Percentiles rank a stretch among this genome's conserved stretches.
These are phyloP conservation scores for Myrmecobius fasciatus DNA, from an alignment of 2,113 vertebrate genomes.

Conservation along the genomic window DNA sequence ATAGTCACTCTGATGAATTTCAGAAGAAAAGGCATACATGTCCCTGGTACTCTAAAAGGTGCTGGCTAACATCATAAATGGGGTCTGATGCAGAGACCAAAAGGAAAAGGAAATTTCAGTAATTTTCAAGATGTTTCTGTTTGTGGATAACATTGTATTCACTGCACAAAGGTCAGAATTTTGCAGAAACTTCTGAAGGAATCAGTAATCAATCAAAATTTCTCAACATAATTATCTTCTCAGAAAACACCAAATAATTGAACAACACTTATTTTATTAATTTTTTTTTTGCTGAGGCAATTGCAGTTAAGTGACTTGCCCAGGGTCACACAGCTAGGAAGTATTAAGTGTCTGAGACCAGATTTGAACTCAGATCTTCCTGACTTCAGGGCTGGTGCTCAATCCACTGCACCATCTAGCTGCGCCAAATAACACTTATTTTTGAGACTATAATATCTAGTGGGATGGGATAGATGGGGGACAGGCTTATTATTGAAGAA, in stretches of 20 bases:
- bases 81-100: neutral
- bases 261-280: neutral
- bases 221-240: neutral
- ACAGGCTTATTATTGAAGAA: neutral
- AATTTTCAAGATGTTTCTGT: neutral
- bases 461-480: too few relatives aligned
- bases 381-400: too few relatives aligned
- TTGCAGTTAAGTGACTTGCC: too few relatives aligned
- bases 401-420: too few relatives aligned
- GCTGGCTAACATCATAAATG: neutral
- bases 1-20: neutral
- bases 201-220: neutral
- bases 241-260: neutral
- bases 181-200: neutral
- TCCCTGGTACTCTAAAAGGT: neutral
- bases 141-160: neutral
- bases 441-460: neutral
- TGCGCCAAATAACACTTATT: neutral
- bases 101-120: neutral
- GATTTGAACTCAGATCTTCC: too few relatives aligned
- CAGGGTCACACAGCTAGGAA: too few relatives aligned
- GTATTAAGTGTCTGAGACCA: too few relatives aligned
- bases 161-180: neutral
- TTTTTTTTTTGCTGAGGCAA: too few relatives aligned
- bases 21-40: neutral